These are phyloP conservation scores for Rhynchopsitta pachyrhyncha DNA, from an alignment of 2,113 vertebrate genomes.

Conservation along the genomic window DNA sequence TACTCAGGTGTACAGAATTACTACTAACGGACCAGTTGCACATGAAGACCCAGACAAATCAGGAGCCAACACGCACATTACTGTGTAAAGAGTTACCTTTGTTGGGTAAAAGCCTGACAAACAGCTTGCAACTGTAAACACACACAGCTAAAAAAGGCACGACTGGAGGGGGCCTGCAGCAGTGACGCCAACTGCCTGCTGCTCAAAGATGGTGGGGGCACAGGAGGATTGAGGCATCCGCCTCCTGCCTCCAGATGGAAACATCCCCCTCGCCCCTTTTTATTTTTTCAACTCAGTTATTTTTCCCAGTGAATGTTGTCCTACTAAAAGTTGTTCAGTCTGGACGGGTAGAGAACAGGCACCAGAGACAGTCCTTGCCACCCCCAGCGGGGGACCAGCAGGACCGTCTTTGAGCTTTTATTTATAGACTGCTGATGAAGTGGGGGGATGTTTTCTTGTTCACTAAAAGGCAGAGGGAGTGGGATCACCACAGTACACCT, in stretches of 20 bases:
- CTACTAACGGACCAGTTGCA: neutral
- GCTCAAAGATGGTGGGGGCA: neutral
- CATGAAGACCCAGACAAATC: neutral
- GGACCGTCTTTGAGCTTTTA: neutral
- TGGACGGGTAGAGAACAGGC: neutral
- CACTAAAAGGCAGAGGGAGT: neutral
- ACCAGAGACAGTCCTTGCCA: neutral
- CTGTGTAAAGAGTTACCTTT: neutral
- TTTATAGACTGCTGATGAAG: neutral
- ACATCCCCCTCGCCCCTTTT: neutral
- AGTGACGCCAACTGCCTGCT: neutral
- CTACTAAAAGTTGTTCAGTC: neutral
- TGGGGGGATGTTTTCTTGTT: neutral
- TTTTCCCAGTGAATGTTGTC: neutral
- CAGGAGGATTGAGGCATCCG: accelerated
- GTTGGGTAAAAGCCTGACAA: neutral
- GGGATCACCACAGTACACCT: neutral
- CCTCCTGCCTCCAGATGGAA: neutral
- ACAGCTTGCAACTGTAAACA: neutral
- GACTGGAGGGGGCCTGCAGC: neutral
- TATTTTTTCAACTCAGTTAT: neutral
- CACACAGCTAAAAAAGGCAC: neutral
- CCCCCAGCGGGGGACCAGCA: accelerated
- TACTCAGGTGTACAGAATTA: neutral
- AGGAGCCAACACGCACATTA: neutral